Percentiles rank a stretch among this genome's conserved stretches.
Conservation (phyloP, 1,140 invertebrate genomes). For the Acromyrmex echinatior region DNA sequence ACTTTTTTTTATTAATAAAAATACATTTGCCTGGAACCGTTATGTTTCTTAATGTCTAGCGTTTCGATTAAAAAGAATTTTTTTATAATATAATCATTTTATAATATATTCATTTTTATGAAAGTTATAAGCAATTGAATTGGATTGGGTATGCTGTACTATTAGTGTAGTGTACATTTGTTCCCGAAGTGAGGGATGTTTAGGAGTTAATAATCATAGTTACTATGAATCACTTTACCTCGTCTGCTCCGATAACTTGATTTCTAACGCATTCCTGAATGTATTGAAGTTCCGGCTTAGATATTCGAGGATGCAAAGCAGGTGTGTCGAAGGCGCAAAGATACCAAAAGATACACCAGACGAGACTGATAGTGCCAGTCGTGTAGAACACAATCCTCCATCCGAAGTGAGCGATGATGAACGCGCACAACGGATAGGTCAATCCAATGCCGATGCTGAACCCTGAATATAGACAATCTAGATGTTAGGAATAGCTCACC, state of each 20-base stretch:
- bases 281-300: constrained; percentile 90
- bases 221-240: constrained; percentile 79
- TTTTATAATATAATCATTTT: too few species aligned
- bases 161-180: too few species aligned
- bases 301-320: constrained; percentile 91
- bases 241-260: constrained; percentile 84
- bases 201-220: background rate
- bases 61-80: too few species aligned
- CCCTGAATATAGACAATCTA: constrained; percentile 87
- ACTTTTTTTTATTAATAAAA: too few species aligned
- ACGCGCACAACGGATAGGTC: constrained; percentile 91
- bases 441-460: constrained; percentile 92
- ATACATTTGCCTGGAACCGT: too few species aligned
- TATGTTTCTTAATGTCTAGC: too few species aligned
- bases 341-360: constrained; percentile 91
- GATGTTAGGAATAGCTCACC: constrained; percentile 85
- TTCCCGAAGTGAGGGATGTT: too few species aligned
- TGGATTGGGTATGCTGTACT: too few species aligned
- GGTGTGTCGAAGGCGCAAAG: constrained; percentile 92
- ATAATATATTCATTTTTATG: too few species aligned
- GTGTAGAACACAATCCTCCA: constrained; percentile 91
- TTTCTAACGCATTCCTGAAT: constrained; percentile 89
- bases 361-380: constrained; percentile 89
- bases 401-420: constrained; percentile 90
- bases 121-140: too few species aligned